Evolutionary conservation across 1,140 invertebrate species (phyloP).

Genomic region (Monochamus saltuarius): DNA sequence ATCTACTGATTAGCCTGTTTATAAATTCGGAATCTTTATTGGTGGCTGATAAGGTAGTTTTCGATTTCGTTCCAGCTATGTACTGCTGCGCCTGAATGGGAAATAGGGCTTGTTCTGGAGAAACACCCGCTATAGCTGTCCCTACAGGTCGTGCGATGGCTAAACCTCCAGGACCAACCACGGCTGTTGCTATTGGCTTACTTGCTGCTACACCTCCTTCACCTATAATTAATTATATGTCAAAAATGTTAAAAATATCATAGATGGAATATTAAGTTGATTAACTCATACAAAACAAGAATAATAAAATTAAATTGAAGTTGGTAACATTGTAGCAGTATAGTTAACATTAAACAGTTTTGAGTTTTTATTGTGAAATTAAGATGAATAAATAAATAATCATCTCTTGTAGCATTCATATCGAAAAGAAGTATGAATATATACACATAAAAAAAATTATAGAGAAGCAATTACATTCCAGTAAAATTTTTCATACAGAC

Average conservation of each 20-base stretch:
- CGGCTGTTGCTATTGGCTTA: slow-evolving; percentile 65
- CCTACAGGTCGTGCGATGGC: slow-evolving; percentile 67
- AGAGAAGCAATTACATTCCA: too few species aligned
- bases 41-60: slow-evolving; percentile 16
- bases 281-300: too few species aligned
- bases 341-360: too few species aligned
- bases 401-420: too few species aligned
- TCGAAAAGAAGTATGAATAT: too few species aligned
- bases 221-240: slow-evolving; percentile 44
- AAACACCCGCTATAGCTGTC: slow-evolving; percentile 69
- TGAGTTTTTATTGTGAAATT: too few species aligned
- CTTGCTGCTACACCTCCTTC: slow-evolving; percentile 67
- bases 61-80: slow-evolving; percentile 32
- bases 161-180: slow-evolving; percentile 65
- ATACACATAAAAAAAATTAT: too few species aligned
- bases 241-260: slow-evolving; percentile 4
- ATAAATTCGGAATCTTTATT: slow-evolving; percentile 41
- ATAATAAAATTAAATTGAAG: too few species aligned
- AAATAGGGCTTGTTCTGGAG: slow-evolving; percentile 54
- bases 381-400: too few species aligned
- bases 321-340: too few species aligned
- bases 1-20: slow-evolving; percentile 47
- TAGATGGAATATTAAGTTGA: not conserved
- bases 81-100: slow-evolving; percentile 43
- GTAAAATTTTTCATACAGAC: too few species aligned